Conservation (phyloP, 1,140 invertebrate species). For the Drosophila lini region DNA sequence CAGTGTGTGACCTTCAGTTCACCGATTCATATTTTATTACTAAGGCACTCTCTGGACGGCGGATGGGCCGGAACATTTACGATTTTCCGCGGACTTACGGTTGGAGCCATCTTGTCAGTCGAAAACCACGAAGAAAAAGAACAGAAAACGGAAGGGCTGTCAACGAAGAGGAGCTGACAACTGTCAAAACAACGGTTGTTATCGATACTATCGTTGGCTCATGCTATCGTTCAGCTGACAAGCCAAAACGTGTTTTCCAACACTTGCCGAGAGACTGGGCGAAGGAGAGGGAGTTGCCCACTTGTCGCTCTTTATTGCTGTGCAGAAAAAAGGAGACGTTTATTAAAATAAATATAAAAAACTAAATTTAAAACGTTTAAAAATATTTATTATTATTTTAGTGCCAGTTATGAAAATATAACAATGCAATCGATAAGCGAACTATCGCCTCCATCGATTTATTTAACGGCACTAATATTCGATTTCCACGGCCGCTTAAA, state of each 20-base stretch:
- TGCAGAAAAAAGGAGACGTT: not conserved
- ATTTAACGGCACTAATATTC: not conserved
- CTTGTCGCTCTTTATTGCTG: not conserved
- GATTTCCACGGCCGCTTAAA: not conserved
- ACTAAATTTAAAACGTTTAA: not conserved
- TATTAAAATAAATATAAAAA: not conserved
- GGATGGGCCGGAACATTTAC: conserved; percentile 34
- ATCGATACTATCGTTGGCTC: not conserved
- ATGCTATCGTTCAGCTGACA: not conserved
- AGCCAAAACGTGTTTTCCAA: not conserved
- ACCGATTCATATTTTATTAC: conserved; percentile 19
- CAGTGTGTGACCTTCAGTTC: not conserved
- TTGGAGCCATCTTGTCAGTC: conserved; percentile 82
- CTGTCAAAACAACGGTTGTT: conserved; percentile 1
- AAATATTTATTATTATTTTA: too few relatives aligned
- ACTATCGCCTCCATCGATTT: not conserved
- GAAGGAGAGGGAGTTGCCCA: not conserved
- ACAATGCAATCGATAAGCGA: not conserved
- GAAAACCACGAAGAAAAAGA: conserved; percentile 83
- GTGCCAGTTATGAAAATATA: too few relatives aligned
- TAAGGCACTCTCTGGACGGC: not conserved
- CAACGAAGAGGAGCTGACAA: conserved; percentile 12
- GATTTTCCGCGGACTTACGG: conserved; percentile 67
- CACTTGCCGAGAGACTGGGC: not conserved
- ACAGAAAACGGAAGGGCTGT: conserved; percentile 35